Conservation (phyloP, 1,140 invertebrate species). For the Phthorimaea operculella region DNA sequence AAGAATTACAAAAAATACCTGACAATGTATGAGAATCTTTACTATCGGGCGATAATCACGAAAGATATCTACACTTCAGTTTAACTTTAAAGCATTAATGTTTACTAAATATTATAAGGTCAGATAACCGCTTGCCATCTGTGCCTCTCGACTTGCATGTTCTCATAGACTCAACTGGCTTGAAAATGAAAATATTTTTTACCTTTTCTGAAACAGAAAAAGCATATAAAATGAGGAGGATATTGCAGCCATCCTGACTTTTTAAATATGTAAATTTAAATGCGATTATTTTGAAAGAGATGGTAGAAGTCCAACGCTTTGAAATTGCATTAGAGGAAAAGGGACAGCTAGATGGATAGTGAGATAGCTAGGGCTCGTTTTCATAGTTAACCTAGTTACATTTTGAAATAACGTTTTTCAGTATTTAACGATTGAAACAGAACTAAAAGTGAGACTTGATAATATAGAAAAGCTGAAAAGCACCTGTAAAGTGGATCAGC, state of each 20-base stretch:
- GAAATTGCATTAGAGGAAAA: constrained; percentile 13
- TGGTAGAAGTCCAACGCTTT: constrained; percentile 7
- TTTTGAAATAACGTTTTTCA: constrained; percentile 14
- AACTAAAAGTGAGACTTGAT: neutral
- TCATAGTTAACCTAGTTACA: constrained; percentile 19
- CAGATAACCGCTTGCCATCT: too few species aligned
- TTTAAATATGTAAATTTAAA: constrained; percentile 42
- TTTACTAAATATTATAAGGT: too few species aligned
- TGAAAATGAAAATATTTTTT: neutral
- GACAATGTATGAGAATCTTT: too few species aligned
- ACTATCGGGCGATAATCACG: too few species aligned
- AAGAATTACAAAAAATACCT: too few species aligned
- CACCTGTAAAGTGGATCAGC: neutral
- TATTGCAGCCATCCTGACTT: constrained; percentile 31
- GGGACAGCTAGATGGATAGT: constrained; percentile 8
- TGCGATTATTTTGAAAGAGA: constrained; percentile 30
- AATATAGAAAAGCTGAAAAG: too few species aligned
- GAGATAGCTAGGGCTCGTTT: constrained; percentile 2
- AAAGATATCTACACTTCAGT: too few species aligned
- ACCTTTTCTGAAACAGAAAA: constrained; percentile 28
- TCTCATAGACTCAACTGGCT: too few species aligned
- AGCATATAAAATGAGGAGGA: constrained; percentile 21
- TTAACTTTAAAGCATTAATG: too few species aligned
- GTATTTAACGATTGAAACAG: constrained; percentile 15
- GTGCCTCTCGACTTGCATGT: too few species aligned